phyloP scores from a whole-genome alignment of 2,113 vertebrate species.

The Megaptera novaeangliae region DNA sequence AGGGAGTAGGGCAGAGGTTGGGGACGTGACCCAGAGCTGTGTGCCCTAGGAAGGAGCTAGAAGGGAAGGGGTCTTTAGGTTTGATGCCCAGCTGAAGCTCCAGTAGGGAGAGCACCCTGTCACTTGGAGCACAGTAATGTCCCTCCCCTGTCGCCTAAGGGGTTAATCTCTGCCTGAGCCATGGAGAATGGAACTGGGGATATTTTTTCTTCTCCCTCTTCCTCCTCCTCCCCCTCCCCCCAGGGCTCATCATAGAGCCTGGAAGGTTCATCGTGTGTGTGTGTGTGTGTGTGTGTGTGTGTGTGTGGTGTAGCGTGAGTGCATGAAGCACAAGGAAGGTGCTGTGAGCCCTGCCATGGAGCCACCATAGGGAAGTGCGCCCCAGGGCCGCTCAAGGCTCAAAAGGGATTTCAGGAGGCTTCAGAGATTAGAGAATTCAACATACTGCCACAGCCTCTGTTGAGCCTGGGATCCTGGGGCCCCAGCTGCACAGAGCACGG shows the following conservation, averaged over 20 bases:
- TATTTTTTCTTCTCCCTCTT: not conserved
- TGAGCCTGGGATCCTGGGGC: not conserved
- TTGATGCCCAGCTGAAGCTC: not conserved
- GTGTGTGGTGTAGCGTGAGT: not conserved
- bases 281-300: too few relatives aligned
- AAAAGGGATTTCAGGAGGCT: conserved; percentile 7
- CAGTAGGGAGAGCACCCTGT: not conserved
- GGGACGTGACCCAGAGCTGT: not conserved
- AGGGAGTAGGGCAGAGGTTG: not conserved
- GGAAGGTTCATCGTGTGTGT: not conserved
- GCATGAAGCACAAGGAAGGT: not conserved
- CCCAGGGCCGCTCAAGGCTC: not conserved
- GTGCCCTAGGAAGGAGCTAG: not conserved
- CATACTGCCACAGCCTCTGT: not conserved
- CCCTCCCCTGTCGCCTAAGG: not conserved
- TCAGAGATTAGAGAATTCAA: conserved; percentile 10
- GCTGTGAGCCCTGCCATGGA: not conserved
- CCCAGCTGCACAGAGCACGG: not conserved
- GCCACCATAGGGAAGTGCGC: too few relatives aligned
- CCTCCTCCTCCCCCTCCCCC: not conserved
- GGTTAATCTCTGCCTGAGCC: not conserved
- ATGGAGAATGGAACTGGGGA: not conserved
- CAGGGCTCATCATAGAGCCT: not conserved
- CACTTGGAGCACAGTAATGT: not conserved
- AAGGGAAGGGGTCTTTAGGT: not conserved